phyloP scores from a whole-genome alignment of 2,113 vertebrate genomes.

The Microcebus griseorufus region DNA sequence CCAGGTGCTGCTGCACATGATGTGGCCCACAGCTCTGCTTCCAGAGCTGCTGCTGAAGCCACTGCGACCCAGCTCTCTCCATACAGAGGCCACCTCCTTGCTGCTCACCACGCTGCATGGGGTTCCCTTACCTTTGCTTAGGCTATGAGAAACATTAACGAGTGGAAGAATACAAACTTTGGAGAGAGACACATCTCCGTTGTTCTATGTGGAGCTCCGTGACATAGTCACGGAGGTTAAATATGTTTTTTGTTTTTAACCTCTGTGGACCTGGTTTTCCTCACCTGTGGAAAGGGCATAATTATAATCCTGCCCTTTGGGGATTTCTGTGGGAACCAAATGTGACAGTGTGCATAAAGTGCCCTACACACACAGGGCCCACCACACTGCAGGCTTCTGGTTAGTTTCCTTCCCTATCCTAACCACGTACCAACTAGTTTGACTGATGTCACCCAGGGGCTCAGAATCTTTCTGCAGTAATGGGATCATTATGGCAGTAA shows the following conservation, averaged over 20 bases:
- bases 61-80: background rate
- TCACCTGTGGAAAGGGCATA: background rate
- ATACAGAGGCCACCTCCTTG: background rate
- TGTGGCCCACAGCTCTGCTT: background rate
- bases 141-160: background rate
- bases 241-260: no score
- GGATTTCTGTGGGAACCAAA: background rate
- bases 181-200: background rate
- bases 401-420: conserved; percentile 22
- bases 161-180: background rate
- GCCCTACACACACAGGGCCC: background rate
- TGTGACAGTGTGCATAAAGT: background rate
- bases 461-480: background rate
- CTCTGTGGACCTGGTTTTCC: background rate
- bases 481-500: background rate
- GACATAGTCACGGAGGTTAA: no score
- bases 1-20: background rate
- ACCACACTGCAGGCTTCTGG: background rate
- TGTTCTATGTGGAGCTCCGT: background rate
- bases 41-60: background rate
- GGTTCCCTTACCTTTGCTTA: background rate
- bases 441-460: conserved; percentile 14
- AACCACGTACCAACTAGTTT: background rate
- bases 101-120: background rate
- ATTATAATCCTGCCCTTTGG: background rate